Percentiles rank a stretch among this genome's conserved stretches.
Conservation (phyloP, 2,113 vertebrate genomes). For the Hirundichthys speculiger region DNA sequence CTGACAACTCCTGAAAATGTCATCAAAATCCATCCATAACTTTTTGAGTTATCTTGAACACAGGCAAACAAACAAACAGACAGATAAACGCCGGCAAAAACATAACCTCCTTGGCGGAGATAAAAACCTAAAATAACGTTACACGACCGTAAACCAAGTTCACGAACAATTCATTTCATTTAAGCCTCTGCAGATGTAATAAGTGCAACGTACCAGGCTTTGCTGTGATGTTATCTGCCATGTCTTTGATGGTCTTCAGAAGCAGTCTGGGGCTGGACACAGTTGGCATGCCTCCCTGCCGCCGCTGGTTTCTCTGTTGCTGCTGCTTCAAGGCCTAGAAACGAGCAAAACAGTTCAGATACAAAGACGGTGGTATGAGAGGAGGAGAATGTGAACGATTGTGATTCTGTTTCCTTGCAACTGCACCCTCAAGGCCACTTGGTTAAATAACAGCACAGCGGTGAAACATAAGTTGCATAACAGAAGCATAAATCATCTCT, state of each 20-base stretch:
- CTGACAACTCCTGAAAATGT: no score
- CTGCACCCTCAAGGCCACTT: constrained; percentile 25
- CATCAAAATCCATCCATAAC: no score
- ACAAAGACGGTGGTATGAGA: constrained; percentile 20
- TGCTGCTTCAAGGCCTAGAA: constrained; percentile 92
- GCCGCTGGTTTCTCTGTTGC: constrained; percentile 91
- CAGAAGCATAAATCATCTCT: constrained; percentile 25
- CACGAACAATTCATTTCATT: no score
- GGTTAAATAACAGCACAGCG: constrained; percentile 49
- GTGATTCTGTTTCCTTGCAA: constrained; percentile 23
- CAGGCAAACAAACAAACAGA: no score
- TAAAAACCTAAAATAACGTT: no score
- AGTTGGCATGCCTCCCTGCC: constrained; percentile 84
- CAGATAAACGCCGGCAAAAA: no score
- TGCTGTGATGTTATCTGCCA: constrained; percentile 74
- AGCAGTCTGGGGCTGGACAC: constrained; percentile 86
- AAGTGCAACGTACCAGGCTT: constrained; percentile 81
- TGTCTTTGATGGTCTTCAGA: constrained; percentile 88
- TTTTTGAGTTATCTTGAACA: no score
- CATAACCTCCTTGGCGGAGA: no score
- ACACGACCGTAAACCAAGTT: no score
- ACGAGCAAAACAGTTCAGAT: constrained; percentile 17
- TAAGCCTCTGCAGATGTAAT: not conserved
- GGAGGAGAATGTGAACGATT: constrained; percentile 22
- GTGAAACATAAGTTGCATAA: constrained; percentile 40